phyloP scores from a whole-genome alignment of 2,888 invertebrate genomes.

The Tinea trinotella region DNA sequence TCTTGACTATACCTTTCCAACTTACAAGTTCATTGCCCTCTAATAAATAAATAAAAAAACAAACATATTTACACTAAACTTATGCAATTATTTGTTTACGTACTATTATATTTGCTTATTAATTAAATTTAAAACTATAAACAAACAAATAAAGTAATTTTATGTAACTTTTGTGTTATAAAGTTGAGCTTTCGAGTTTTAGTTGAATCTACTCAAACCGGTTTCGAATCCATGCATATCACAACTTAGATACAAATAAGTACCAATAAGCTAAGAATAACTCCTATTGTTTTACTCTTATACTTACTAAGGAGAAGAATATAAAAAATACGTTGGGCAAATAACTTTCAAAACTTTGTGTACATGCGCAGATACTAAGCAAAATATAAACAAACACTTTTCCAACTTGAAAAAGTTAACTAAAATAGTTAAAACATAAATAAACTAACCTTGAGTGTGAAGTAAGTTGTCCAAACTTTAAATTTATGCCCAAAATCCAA shows the following conservation, averaged over 20 bases:
- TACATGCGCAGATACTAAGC: constrained; percentile 53
- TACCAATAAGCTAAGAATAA: not conserved
- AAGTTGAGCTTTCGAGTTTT: not conserved
- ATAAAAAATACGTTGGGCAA: not conserved
- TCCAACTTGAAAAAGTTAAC: constrained; percentile 35
- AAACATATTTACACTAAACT: not conserved
- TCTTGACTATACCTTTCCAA: not conserved
- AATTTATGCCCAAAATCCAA: constrained; percentile 31
- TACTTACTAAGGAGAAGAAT: not conserved
- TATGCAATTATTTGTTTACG: not conserved
- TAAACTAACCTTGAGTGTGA: constrained; percentile 45
- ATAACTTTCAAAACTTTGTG: constrained; percentile 25
- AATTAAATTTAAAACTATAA: not conserved
- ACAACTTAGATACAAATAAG: constrained; percentile 11
- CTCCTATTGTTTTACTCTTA: not conserved
- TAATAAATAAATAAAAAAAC: not conserved
- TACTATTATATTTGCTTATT: not conserved
- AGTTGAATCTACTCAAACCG: constrained; percentile 4
- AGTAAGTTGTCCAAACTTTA: constrained; percentile 36
- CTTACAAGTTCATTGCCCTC: not conserved
- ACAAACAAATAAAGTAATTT: not conserved
- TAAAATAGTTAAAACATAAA: constrained; percentile 26
- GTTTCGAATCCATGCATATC: constrained; percentile 1
- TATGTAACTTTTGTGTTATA: not conserved
- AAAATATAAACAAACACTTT: constrained; percentile 59